Evolutionary conservation across 2,113 vertebrate species (phyloP).

Genomic region (Coptodon rendalli): DNA sequence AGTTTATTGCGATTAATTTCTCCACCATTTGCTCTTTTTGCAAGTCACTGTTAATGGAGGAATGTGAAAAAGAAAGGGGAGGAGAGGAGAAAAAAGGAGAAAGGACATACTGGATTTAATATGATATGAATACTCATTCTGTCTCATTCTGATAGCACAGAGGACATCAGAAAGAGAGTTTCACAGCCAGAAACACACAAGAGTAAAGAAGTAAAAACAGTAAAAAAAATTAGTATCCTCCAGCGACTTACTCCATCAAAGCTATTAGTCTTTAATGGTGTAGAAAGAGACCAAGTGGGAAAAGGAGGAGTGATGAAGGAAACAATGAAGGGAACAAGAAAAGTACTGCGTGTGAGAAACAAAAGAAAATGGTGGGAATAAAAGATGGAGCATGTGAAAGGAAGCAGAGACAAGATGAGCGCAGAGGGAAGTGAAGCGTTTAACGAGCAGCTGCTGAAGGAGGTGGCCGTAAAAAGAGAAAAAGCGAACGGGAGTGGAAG

Average conservation of each 20-base stretch:
- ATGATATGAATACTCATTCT: background rate
- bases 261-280: slow-evolving; percentile 14
- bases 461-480: background rate
- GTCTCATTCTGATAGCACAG: slow-evolving; percentile 14
- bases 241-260: background rate
- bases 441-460: background rate
- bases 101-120: background rate
- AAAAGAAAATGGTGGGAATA: background rate
- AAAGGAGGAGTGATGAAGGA: background rate
- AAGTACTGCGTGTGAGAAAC: background rate
- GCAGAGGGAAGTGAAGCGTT: background rate
- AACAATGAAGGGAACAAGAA: background rate
- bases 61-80: background rate
- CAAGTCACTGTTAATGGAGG: background rate
- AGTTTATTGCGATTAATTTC: background rate
- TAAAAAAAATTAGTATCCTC: background rate
- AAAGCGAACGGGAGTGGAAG: background rate
- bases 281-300: background rate
- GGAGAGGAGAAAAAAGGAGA: background rate
- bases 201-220: background rate
- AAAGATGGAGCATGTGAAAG: background rate
- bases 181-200: background rate
- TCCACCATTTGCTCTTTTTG: background rate
- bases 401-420: background rate
- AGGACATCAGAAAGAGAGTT: background rate